Evolutionary conservation across 2,113 vertebrate species (phyloP), one percentile per base, ranked within the genome.

Genomic region (Falco punctatus): DNA sequence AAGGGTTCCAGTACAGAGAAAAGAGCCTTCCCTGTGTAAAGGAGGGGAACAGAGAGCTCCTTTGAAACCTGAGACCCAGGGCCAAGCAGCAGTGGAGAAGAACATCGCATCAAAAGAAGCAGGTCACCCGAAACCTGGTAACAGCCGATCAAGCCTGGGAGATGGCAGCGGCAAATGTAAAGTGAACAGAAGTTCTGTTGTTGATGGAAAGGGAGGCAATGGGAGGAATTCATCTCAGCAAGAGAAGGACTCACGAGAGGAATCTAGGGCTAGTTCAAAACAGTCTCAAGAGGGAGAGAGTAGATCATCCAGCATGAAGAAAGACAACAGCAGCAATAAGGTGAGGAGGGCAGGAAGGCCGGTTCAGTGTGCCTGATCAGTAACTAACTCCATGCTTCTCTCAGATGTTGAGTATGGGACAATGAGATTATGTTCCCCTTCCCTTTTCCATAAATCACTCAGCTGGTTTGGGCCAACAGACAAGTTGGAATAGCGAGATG

Each of bases 271-370:
- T 48, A 73, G 84, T 35, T 90, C 97, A 14, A 98, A 98, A 92
- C 97, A 88, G 38, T 79, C 95, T 89, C 97, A 95, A 81, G 98
- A 98, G 90, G 97, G 94, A 80, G 97, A 98, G 73, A 91, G 81
- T 58, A 97, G 95, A 91, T 15, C 97, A 12, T 61, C 90, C 42
- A 26, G 62, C 96, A 33, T 33, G 42, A 98, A 93, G 96, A 97
- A 67, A 73, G 94, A 98, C 82, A 83, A 83, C 81, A 15, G 86
- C 82, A 74, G 82, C 92, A 96, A 94, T 86, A 98, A 98, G 98
- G 98, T 98, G 98, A 98, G 98, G 86, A 86, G 97, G 75, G 93
- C 92, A 64, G 91, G 94, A 95, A 91, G 88, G 69, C 86, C 55
- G 62, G 18, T 55, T 86, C 92, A 14, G 24, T 72, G 82, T 86